Percentiles rank a stretch among this genome's conserved stretches.
phyloP scores from a whole-genome alignment of 2,888 invertebrate genomes.

The Galerucella nymphaeae region DNA sequence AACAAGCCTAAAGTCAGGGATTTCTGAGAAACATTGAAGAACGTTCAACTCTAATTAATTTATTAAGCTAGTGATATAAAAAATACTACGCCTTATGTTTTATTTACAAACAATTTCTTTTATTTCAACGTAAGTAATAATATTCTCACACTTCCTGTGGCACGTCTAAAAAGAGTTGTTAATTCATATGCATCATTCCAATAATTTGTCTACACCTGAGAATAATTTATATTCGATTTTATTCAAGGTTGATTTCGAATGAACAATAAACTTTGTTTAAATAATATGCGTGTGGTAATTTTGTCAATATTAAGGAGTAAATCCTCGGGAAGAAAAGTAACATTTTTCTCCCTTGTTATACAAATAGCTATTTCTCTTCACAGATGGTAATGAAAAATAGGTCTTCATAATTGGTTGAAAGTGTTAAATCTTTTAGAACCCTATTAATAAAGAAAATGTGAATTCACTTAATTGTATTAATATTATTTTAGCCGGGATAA shows the following conservation, averaged over 20 bases:
- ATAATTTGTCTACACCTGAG: not conserved
- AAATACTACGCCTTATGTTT: not conserved
- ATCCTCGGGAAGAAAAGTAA: too few species aligned
- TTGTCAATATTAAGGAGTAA: too few species aligned
- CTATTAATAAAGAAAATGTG: conserved; percentile 1
- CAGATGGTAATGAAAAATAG: not conserved
- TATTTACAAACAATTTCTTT: not conserved
- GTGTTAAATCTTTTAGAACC: not conserved
- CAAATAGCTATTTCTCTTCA: too few species aligned
- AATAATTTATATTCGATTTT: not conserved
- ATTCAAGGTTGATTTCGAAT: not conserved
- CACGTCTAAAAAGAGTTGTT: not conserved
- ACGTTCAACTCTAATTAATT: too few species aligned
- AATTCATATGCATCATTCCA: not conserved
- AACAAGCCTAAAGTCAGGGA: too few species aligned
- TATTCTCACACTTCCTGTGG: not conserved
- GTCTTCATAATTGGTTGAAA: not conserved
- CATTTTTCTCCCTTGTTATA: too few species aligned
- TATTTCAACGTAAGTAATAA: not conserved
- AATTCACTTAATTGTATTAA: conserved; percentile 8
- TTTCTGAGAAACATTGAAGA: too few species aligned
- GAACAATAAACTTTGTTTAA: not conserved
- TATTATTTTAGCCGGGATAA: conserved; percentile 9
- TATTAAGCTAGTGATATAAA: not conserved
- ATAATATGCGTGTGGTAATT: not conserved